Evolutionary conservation across 2,113 vertebrate genomes (phyloP).

Genomic region (Phyllopteryx taeniolatus): DNA sequence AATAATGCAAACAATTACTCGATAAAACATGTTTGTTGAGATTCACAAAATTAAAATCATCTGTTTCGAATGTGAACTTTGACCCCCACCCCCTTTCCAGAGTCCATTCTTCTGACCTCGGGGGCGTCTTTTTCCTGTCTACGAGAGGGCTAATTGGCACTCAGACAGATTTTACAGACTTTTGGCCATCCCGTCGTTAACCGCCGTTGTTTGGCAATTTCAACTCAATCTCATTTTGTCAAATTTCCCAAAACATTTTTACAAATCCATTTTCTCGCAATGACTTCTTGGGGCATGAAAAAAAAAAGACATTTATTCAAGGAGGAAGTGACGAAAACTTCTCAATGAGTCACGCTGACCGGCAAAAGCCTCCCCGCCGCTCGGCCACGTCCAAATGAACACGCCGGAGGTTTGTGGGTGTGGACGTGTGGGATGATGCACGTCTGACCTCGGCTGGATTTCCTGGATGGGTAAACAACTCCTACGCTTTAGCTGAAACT

Average conservation of each 20-base stretch:
- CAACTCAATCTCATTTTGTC: slow-evolving; percentile 16
- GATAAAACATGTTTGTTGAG: not conserved
- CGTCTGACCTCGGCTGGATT: slow-evolving; percentile 41
- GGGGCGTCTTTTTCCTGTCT: slow-evolving; percentile 31
- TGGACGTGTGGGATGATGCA: slow-evolving; percentile 41
- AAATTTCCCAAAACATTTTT: not conserved
- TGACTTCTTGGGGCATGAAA: too few species aligned
- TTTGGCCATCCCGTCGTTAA: too few species aligned
- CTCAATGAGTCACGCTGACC: not conserved
- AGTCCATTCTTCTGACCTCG: slow-evolving; percentile 4
- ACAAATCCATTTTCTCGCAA: not conserved
- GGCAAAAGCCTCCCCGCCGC: too few species aligned
- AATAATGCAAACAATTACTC: too few species aligned
- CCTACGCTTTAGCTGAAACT: slow-evolving; percentile 33
- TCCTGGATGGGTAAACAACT: slow-evolving; percentile 36
- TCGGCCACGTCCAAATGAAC: not conserved
- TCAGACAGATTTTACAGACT: too few species aligned
- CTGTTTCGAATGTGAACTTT: not conserved
- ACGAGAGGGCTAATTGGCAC: not conserved
- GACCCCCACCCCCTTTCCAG: not conserved
- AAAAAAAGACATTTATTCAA: not conserved
- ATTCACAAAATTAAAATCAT: not conserved
- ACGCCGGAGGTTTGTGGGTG: not conserved
- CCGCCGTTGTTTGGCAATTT: too few species aligned
- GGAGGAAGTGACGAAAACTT: not conserved